Base-by-base conservation (phyloP, 2,113 vertebrate genomes). In the Corydoras maculifer region DNA sequence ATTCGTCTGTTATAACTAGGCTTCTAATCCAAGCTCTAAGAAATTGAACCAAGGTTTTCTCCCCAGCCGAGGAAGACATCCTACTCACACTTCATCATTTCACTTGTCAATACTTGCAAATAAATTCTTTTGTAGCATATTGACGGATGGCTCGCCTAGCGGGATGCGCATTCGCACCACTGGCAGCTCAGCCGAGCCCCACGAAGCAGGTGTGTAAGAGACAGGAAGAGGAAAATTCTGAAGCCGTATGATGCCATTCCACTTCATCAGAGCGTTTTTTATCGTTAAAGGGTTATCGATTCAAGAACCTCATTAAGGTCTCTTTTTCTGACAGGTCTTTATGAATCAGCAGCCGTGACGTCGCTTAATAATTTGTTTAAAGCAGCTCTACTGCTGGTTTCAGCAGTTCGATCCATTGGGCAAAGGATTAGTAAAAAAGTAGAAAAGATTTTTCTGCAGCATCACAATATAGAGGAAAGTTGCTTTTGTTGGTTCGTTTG, bases 261-360 rank as follows among this genome's bases (percentile, higher is more conserved):
- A 73, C 58, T 79, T 81, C 78, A 80, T 83, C 82, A 81, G 78
- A 60, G 79, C 68, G 14, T 77, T 81, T 76, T 25, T 81, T 77
- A 77, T 78, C 67, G 70, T 83, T 81, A 77, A 79, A 71, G 77
- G 77, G 74, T 79, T 79, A 82, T 84, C 75, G 82, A 84, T 82
- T 79, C 57, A 58, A 80, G 77, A 77, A 77, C 63, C 79, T 82
- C 80, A 82, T 82, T 84, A 82, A 71, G 68, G 49, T 64, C 68
- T 55, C 68, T 80, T 80, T 83, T 78, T 75, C 75, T 75, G 76
- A 78, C 78, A 77, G 76, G 58, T 81, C 72, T 73, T 64, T 69
- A 61, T 69, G 71, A 79, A 79, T 79, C 78, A 67, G 78, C 65
- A 64, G 68, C 64, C 65, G 65, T 73, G 74, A 78, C 77, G 73